phyloP scores from a whole-genome alignment of 2,797 vertebrate species.

The Poeciliopsis infans region DNA sequence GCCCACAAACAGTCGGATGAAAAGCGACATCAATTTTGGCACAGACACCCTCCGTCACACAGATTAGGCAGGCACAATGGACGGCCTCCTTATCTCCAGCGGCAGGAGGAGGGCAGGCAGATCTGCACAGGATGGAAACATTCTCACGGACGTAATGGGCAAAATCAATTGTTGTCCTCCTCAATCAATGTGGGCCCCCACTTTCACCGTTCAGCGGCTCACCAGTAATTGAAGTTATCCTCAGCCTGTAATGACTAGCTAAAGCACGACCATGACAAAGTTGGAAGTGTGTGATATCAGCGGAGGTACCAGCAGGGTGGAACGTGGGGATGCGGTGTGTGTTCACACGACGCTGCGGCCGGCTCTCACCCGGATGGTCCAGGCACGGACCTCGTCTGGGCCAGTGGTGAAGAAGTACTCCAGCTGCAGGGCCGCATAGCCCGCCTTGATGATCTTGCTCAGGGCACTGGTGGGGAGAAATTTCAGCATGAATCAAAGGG shows the following conservation, averaged over 20 bases:
- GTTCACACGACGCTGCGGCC: constrained; percentile 27
- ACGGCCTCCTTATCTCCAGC: constrained; percentile 96
- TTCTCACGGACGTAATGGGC: constrained; percentile 99
- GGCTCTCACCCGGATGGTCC: constrained; percentile 93
- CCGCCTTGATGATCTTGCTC: constrained; percentile 94
- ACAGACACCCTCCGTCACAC: constrained; percentile 99
- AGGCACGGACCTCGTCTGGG: constrained; percentile 94
- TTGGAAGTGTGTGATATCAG: constrained; percentile 97
- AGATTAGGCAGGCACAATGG: constrained; percentile 99
- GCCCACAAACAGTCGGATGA: constrained; percentile 96
- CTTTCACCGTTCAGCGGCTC: constrained; percentile 99
- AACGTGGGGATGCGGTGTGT: constrained; percentile 76
- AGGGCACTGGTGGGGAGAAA: constrained; percentile 81
- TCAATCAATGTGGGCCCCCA: constrained; percentile 98
- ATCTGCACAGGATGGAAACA: constrained; percentile 99
- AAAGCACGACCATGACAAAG: constrained; percentile 97
- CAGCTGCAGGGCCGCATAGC: constrained; percentile 90
- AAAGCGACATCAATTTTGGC: constrained; percentile 99
- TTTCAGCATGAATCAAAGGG: constrained; percentile 38
- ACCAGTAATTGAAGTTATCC: constrained; percentile 99
- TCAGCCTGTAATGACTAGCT: constrained; percentile 97
- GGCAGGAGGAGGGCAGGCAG: constrained; percentile 99
- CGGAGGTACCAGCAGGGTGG: constrained; percentile 92
- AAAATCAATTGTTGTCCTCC: constrained; percentile 99
- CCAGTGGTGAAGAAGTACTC: constrained; percentile 97